These are phyloP conservation scores for Arctocebus calabarensis DNA, from an alignment of 2,797 vertebrate species.

Conservation along the genomic window DNA sequence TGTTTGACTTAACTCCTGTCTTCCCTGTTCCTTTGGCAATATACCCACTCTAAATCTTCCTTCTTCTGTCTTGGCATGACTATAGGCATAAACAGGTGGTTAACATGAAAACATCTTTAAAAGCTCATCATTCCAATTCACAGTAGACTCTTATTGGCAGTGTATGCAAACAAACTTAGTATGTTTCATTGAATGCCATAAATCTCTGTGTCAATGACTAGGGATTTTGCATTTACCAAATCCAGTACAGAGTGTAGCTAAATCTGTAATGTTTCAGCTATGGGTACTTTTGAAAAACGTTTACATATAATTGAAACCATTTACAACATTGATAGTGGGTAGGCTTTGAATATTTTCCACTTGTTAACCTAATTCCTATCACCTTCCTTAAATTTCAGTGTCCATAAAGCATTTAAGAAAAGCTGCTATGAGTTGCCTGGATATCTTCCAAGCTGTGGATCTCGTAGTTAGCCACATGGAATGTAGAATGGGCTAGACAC, in stretches of 20 bases:
- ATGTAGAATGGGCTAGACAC: slow-evolving; percentile 69
- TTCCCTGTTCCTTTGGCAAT: not conserved
- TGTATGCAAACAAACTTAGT: not conserved
- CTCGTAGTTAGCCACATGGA: slow-evolving; percentile 66
- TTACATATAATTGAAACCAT: not conserved
- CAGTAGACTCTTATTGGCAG: not conserved
- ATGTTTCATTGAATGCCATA: not conserved
- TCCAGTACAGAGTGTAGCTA: not conserved
- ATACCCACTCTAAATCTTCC: not conserved
- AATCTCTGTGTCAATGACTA: not conserved
- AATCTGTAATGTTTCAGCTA: not conserved
- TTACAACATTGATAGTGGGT: not conserved
- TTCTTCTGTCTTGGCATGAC: not conserved
- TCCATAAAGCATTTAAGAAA: slow-evolving; percentile 47
- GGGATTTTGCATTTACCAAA: not conserved
- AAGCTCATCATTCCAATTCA: slow-evolving; percentile 11
- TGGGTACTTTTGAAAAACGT: slow-evolving; percentile 39
- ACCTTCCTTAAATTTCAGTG: slow-evolving; percentile 48
- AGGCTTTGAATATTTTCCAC: slow-evolving; percentile 9
- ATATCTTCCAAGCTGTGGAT: slow-evolving; percentile 66
- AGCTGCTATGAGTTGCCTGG: slow-evolving; percentile 47
- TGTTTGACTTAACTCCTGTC: not conserved
- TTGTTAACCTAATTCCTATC: slow-evolving; percentile 38
- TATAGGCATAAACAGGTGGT: not conserved
- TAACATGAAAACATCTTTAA: not conserved